Evolutionary conservation across 2,888 invertebrate genomes (phyloP).

Genomic region (Trilocha varians): DNA sequence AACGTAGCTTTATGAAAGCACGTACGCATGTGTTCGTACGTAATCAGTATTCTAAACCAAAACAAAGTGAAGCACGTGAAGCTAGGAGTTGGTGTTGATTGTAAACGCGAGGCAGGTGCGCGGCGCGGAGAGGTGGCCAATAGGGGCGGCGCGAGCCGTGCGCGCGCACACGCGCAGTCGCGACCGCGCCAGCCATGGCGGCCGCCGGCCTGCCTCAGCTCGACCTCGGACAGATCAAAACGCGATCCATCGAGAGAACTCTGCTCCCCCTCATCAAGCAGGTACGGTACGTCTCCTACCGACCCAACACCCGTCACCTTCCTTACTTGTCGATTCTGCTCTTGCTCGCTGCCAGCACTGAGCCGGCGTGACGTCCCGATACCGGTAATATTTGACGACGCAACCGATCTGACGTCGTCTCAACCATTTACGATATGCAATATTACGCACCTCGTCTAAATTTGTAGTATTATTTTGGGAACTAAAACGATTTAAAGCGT

Average conservation of each 20-base stretch:
- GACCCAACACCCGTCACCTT: constrained; percentile 10
- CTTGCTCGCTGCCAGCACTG: constrained; percentile 5
- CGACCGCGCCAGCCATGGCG: constrained; percentile 73
- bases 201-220: constrained; percentile 73
- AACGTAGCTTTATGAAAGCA: constrained; percentile 16
- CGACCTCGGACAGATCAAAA: constrained; percentile 86
- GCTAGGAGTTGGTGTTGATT: constrained; percentile 20
- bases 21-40: constrained; percentile 28
- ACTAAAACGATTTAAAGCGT: constrained; percentile 36
- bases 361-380: constrained; percentile 25
- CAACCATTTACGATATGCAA: constrained; percentile 36
- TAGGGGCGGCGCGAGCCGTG: constrained; percentile 31
- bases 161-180: constrained; percentile 64
- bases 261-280: constrained; percentile 94
- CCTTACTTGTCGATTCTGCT: too few relatives aligned
- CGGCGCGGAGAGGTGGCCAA: constrained; percentile 34
- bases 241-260: constrained; percentile 95
- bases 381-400: constrained; percentile 28
- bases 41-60: too few relatives aligned
- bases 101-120: constrained; percentile 17
- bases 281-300: constrained; percentile 72
- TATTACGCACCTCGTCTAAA: constrained; percentile 53
- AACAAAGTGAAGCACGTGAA: constrained; percentile 50
- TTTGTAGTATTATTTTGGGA: constrained; percentile 54
- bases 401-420: constrained; percentile 47